Base-by-base conservation (phyloP, 2,797 vertebrate species). In the Percopsis omiscomaycus region DNA sequence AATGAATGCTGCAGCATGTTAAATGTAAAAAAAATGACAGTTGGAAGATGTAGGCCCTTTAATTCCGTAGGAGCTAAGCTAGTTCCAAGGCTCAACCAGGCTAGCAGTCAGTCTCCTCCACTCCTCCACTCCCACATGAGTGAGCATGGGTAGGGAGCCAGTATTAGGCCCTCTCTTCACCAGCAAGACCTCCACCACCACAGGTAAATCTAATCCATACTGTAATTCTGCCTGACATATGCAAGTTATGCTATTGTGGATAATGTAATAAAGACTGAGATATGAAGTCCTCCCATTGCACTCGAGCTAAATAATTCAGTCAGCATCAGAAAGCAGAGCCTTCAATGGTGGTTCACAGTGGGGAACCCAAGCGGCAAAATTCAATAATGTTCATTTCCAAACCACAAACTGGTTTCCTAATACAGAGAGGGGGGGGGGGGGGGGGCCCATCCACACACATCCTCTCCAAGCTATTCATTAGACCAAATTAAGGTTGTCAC, bases 251-350 rank as follows among this genome's bases (percentile, higher is more conserved):
- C 44, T 54, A 65, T 64, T 44, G 72, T 77, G 64, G 68, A 37
- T 86, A 86, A 86, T 65, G 66, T 78, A 82, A 88, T 86, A 74
- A 83, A 85, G 86, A 75, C 81, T 80, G 62, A 85, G 84, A 84
- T 66, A 78, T 77, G 64, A 44, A 71, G 64, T 30, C 59, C 68
- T 61, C 68, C 8, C 66, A 63, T 82, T 76, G 75, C 64, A 77
- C 66, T 59, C 64, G 56, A 55, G 68, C 82, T 88, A 62, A 86
- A 89, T 89, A 88, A 88, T 86, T 89, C 68, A 89, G 57, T 65
- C 37, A 59, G 65, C 64, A 77, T 68, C 46, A 64, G 78, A 79
- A 78, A 79, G 75, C 60, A 52, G 37, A 37, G 55, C 15, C 14
- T 28, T 49, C 28, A 5, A 14, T 14, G 5, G 8, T 54, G 5